Evolutionary conservation across 2,113 vertebrate genomes (phyloP).

Genomic region (Pseudorasbora parva): DNA sequence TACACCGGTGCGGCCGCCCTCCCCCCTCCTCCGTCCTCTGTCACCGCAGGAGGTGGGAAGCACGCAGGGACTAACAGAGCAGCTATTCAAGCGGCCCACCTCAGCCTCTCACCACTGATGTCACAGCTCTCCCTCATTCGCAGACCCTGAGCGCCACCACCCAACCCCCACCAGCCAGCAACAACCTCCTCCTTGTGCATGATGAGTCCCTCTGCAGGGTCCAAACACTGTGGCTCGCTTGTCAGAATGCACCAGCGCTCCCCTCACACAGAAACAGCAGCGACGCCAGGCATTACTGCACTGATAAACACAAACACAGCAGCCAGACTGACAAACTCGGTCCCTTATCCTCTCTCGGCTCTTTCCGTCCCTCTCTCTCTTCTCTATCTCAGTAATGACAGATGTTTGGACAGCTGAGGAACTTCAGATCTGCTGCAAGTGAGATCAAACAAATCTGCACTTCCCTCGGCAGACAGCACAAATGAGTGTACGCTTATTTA

Average conservation of each 20-base stretch:
- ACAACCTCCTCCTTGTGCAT: conserved; percentile 57
- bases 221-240: neutral
- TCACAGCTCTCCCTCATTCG: conserved; percentile 45
- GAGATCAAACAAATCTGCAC: conserved; percentile 24
- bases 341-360: neutral
- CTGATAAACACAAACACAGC: conserved; percentile 34
- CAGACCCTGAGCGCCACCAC: neutral
- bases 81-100: conserved; percentile 49
- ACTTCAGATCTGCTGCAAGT: conserved; percentile 20
- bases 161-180: conserved; percentile 40
- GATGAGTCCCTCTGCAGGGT: conserved; percentile 3
- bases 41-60: conserved; percentile 22
- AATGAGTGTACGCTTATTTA: conserved; percentile 26
- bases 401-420: conserved; percentile 26
- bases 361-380: neutral
- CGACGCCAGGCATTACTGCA: neutral
- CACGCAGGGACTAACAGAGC: conserved; percentile 58
- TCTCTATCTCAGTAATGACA: conserved; percentile 23
- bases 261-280: neutral
- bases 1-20: conserved; percentile 65
- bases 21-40: conserved; percentile 22
- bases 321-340: conserved; percentile 17
- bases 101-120: conserved; percentile 48
- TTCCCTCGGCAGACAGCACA: conserved; percentile 3
- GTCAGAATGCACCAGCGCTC: neutral